These are phyloP conservation scores for Amphipoea oculea DNA, from an alignment of 2,888 invertebrate genomes.

Conservation along the genomic window DNA sequence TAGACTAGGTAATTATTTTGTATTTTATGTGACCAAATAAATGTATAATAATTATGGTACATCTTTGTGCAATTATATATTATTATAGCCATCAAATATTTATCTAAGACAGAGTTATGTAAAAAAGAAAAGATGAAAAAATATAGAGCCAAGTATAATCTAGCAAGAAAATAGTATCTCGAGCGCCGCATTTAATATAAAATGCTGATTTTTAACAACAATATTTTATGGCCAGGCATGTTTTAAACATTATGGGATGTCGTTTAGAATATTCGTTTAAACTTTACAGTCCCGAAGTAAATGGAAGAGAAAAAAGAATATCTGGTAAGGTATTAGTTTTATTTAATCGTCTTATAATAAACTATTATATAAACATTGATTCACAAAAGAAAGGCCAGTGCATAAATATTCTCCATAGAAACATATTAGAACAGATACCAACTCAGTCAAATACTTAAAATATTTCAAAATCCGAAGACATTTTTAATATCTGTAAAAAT, in stretches of 20 bases:
- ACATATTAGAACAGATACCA: slow-evolving; percentile 69
- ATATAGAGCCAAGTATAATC: not conserved
- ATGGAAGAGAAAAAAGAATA: slow-evolving; percentile 49
- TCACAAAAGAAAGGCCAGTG: slow-evolving; percentile 68
- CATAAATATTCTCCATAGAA: slow-evolving; percentile 66
- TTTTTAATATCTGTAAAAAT: slow-evolving; percentile 69
- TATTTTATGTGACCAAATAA: not conserved
- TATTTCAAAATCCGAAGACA: slow-evolving; percentile 57
- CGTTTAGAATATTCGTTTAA: not conserved
- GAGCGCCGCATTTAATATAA: not conserved
- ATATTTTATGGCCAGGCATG: not conserved
- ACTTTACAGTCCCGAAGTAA: not conserved
- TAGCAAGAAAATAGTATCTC: not conserved
- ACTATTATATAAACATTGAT: slow-evolving; percentile 72
- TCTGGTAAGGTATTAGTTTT: slow-evolving; percentile 70
- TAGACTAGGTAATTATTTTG: not conserved
- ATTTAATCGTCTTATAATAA: slow-evolving; percentile 67
- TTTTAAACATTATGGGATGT: slow-evolving; percentile 11
- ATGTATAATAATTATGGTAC: not conserved
- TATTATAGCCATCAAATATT: slow-evolving; percentile 7
- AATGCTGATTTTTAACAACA: not conserved
- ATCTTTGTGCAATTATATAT: not conserved
- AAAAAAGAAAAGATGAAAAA: not conserved
- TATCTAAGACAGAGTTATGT: not conserved
- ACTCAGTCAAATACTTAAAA: slow-evolving; percentile 60